Percentiles rank a stretch among this genome's conserved stretches.
Conservation (phyloP, 2,797 vertebrate genomes). For the Ceryle rudis region DNA sequence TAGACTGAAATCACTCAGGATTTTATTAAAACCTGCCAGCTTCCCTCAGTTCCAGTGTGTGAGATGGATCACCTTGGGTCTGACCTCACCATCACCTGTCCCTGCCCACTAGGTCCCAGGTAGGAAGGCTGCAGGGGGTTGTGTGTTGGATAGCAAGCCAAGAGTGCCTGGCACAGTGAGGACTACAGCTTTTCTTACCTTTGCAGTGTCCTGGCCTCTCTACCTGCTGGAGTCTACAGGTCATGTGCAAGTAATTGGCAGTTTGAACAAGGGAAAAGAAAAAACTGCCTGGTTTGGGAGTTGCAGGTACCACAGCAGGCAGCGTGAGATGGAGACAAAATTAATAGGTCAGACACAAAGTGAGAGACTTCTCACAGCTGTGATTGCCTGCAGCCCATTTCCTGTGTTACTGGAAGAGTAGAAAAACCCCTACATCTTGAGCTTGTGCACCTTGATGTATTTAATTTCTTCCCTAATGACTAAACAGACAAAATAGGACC, state of each 20-base stretch:
- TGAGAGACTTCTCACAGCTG: background rate
- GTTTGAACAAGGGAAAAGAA: background rate
- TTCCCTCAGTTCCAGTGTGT: background rate
- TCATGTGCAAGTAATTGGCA: background rate
- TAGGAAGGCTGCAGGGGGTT: background rate
- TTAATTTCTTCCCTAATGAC: background rate
- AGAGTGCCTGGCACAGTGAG: background rate
- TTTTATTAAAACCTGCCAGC: background rate
- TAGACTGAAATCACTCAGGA: background rate
- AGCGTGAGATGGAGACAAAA: background rate
- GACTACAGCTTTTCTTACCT: background rate
- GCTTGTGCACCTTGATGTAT: background rate
- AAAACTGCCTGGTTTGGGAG: background rate
- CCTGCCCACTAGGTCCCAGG: background rate
- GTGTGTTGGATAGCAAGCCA: accelerated
- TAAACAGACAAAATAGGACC: background rate
- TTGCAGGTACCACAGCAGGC: background rate
- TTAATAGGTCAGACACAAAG: background rate
- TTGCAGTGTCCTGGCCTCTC: background rate
- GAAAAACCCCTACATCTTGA: background rate
- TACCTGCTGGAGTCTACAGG: background rate
- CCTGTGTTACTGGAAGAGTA: background rate
- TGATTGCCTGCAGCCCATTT: background rate
- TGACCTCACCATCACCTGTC: background rate
- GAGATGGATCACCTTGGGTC: background rate